Conservation (phyloP, 2,113 vertebrate species). For the Eleginops maclovinus region DNA sequence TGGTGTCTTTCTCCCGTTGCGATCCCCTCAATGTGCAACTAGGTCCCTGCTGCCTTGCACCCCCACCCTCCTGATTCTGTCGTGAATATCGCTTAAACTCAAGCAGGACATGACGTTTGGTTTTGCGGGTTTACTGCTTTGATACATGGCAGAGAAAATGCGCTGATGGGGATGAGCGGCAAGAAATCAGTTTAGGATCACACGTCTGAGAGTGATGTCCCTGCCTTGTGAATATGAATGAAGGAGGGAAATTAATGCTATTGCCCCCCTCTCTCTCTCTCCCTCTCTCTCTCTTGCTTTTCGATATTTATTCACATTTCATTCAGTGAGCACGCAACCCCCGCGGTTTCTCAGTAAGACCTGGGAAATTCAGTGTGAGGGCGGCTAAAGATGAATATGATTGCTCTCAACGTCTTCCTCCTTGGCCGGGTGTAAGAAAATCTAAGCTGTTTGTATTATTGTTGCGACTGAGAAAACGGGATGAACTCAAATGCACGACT, state of each 20-base stretch:
- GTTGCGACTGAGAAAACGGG: too few relatives aligned
- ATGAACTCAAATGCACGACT: too few relatives aligned
- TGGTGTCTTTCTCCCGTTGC: constrained; percentile 74
- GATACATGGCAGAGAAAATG: constrained; percentile 78
- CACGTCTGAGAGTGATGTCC: constrained; percentile 69
- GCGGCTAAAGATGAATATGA: constrained; percentile 61
- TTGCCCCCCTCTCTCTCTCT: constrained; percentile 26
- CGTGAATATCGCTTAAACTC: constrained; percentile 56
- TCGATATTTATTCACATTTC: constrained; percentile 79
- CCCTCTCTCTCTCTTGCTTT: neutral
- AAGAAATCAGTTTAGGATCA: constrained; percentile 80
- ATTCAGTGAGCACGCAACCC: constrained; percentile 71
- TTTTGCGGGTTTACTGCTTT: constrained; percentile 69
- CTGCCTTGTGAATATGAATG: constrained; percentile 78
- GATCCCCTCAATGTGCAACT: constrained; percentile 52
- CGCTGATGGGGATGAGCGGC: constrained; percentile 73
- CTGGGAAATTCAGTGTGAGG: constrained; percentile 57
- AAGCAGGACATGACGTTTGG: constrained; percentile 65
- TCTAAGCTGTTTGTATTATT: constrained; percentile 67
- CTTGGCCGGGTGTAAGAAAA: constrained; percentile 29
- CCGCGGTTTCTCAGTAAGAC: constrained; percentile 69
- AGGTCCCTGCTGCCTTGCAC: constrained; percentile 41
- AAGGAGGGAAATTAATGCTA: constrained; percentile 71
- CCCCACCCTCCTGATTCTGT: constrained; percentile 3
- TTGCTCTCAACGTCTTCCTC: constrained; percentile 62